Evolutionary conservation across 2,113 vertebrate species (phyloP), one percentile per base, ranked within the genome.

Genomic region (Leptodactylus fuscus): DNA sequence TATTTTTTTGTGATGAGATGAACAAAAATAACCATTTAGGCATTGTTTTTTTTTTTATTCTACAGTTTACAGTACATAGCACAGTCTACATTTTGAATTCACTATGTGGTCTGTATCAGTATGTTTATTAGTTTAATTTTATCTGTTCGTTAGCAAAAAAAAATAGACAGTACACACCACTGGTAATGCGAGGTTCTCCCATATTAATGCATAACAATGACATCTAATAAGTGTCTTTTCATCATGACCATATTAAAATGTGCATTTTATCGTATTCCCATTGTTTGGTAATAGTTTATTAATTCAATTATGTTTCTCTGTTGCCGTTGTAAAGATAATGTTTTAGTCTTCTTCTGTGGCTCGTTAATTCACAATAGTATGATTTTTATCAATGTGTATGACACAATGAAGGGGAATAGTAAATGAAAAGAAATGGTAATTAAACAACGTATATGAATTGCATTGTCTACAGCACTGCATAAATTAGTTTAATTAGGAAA

Each of bases 401-500:
- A 81, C 60, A 81, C 44, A 69, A 51, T 48, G 41, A 36, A 81
- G 44, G 80, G 60, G 41, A 81, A 81, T 81, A 81, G 80, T 81
- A 81, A 81, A 81, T 81, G 80, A 67, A 81, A 65, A 69, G 58
- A 69, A 49, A 15, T 81, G 80, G 80, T 81, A 69, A 81, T 81
- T 81, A 81, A 69, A 81, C 62, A 81, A 81, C 48, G 80, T 69
- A 81, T 81, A 69, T 81, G 80, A 51, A 67, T 81, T 49, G 60
- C 62, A 69, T 69, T 81, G 58, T 81, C 80, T 67, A 81, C 16
- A 69, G n/a, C 24, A 51, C 18, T 67, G 62, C 60, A 81, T 81
- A 81, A 81, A 81, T 81, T 81, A 81, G 46, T 81, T 81, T 69
- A 81, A 81, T 81, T 81, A 65, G 62, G 60, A 32, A 79, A 81